Base-by-base conservation (phyloP, 2,113 vertebrate species). In the Tragelaphus imberbis region DNA sequence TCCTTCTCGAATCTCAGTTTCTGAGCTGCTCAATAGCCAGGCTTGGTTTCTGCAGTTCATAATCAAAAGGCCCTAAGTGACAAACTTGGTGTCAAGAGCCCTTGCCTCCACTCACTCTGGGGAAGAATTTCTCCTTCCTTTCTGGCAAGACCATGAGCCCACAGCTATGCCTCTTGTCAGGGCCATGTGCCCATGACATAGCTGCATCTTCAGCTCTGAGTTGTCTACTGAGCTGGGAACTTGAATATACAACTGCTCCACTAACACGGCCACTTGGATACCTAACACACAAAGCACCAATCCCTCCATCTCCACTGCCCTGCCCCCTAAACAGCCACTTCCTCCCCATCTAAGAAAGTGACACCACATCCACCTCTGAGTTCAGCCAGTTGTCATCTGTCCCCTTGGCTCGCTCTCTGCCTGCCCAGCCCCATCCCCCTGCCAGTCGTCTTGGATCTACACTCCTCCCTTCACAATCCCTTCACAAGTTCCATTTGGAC, bases 261-360 rank as follows among this genome's bases (percentile, higher is more conserved):
- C 21, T 16, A 23, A n/a, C 51, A 28, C 0, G 2, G 44, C 68
- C 12, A 0, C 40, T 71, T 0, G 0, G 36, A 28, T n/a, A 10
- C 9, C 10, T 25, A 36, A 36, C 1, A 25, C 3, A 3, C 44
- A n/a, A 49, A 89, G 36, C 40, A 1, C 1, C 28, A 0, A 0
- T 2, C 13, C 59, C 19, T 55, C 19, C 0, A 17, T 36, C 40
- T 71, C 44, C 28, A 17, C 65, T 53, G 21, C 28, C 23, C 49
- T 15, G 11, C 6, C 1, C 27, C 6, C 2, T 25, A 21, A 19
- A 30, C 49, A 65, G 4, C 25, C 33, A 2, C 15, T 33, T 63
- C 21, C 61, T 65, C 33, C 14, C 82, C 36, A 16, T 49, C 40
- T 21, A 30, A 7, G 47, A 40, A 56, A 28, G 9, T 1, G 25